Evolutionary conservation across 2,113 vertebrate species (phyloP).

Genomic region (Prolemur simus): DNA sequence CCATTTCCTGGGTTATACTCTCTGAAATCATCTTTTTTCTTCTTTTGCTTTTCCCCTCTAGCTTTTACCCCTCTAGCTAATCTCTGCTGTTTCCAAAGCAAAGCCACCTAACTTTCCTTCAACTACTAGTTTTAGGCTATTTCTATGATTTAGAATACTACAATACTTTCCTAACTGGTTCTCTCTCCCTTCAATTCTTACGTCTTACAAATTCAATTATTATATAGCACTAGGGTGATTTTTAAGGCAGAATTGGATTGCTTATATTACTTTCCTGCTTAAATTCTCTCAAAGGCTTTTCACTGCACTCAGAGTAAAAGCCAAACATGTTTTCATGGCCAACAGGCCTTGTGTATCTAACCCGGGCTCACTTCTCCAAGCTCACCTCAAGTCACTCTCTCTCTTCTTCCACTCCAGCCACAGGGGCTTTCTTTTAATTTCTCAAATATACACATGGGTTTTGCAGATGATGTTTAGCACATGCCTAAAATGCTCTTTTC

Average conservation of each 20-base stretch:
- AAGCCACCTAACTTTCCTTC: not conserved
- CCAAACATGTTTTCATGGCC: not conserved
- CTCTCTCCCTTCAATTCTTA: not conserved
- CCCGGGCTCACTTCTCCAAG: not conserved
- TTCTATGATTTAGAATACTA: not conserved
- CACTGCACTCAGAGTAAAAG: not conserved
- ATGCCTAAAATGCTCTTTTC: not conserved
- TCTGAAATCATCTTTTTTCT: not conserved
- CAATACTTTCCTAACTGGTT: not conserved
- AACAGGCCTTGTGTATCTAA: not conserved
- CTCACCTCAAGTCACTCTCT: not conserved
- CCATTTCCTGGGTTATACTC: not conserved
- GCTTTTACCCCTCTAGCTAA: not conserved
- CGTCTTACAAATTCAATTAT: not conserved
- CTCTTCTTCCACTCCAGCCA: not conserved
- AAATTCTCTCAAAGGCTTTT: not conserved
- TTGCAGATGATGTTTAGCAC: not conserved
- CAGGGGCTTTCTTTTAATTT: not conserved
- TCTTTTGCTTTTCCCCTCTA: not conserved
- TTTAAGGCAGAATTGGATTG: not conserved
- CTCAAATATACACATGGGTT: not conserved
- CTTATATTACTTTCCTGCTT: not conserved
- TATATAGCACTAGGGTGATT: not conserved
- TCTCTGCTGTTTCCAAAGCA: not conserved
- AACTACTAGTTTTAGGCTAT: not conserved